These are phyloP conservation scores for Trichogramma evanescens DNA, from an alignment of 2,888 invertebrate species.

Conservation along the genomic window DNA sequence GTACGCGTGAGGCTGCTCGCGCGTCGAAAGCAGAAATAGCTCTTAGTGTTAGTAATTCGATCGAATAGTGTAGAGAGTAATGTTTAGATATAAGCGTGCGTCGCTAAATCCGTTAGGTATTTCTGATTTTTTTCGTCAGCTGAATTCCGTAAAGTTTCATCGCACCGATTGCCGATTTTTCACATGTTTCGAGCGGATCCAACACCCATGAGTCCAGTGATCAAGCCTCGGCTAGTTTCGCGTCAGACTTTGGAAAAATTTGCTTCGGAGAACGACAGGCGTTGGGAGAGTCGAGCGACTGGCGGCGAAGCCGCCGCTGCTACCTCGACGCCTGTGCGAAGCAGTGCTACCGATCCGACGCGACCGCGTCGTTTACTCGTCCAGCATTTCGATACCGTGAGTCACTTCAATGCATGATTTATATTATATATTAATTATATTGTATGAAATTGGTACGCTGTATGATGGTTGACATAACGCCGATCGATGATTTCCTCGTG, in stretches of 20 bases:
- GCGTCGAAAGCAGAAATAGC: too few species aligned
- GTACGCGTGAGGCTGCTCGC: too few species aligned
- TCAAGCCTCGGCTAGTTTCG: neutral
- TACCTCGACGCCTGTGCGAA: conserved; percentile 27
- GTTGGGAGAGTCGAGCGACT: too few species aligned
- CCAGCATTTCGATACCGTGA: conserved; percentile 29
- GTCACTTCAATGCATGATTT: conserved; percentile 16
- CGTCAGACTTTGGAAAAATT: too few species aligned
- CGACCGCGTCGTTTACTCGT: conserved; percentile 29
- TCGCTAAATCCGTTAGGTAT: too few species aligned
- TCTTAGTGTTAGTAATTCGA: too few species aligned
- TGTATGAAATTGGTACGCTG: neutral
- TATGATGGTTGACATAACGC: conserved; percentile 16
- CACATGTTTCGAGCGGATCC: neutral
- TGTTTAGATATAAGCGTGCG: too few species aligned
- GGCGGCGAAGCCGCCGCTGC: neutral
- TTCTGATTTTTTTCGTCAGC: too few species aligned
- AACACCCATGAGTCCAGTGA: neutral
- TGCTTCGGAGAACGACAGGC: too few species aligned
- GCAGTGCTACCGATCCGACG: conserved; percentile 10
- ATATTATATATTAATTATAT: neutral
- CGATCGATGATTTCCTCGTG: neutral
- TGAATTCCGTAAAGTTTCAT: neutral
- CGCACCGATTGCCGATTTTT: neutral
- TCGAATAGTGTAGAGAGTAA: too few species aligned